Evolutionary conservation across 2,797 vertebrate species (phyloP).

Genomic region (Macropus fuliginosus): DNA sequence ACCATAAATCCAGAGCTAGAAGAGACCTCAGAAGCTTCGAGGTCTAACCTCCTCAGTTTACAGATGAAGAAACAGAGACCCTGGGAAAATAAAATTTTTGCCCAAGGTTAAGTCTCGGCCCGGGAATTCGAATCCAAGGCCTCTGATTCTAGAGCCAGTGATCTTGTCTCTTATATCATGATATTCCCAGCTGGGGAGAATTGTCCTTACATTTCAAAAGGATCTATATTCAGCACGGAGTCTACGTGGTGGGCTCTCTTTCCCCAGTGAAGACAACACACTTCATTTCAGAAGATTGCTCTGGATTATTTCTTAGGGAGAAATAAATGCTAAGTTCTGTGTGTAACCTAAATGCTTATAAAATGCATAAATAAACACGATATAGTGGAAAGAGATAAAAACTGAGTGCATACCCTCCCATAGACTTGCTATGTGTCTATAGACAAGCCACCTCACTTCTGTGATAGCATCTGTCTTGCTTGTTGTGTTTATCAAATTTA

Average conservation of each 20-base stretch:
- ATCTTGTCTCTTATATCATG: background rate
- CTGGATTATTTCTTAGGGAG: background rate
- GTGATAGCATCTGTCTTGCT: background rate
- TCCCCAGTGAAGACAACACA: background rate
- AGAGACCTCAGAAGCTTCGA: background rate
- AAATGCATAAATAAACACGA: background rate
- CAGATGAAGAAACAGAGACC: background rate
- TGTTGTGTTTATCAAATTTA: background rate
- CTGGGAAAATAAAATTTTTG: background rate
- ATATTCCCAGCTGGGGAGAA: background rate
- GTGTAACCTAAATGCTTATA: background rate
- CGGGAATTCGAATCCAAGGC: background rate
- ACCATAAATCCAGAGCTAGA: background rate
- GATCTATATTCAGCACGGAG: background rate
- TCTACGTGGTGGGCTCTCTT: background rate
- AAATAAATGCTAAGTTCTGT: background rate
- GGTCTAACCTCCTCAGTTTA: background rate
- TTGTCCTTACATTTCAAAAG: background rate
- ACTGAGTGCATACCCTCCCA: background rate
- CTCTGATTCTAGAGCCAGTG: background rate
- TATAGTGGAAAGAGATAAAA: background rate
- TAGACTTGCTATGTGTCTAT: background rate
- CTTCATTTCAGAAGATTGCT: background rate
- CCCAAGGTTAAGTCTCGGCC: background rate
- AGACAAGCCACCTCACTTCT: background rate